Base-by-base conservation (phyloP, 2,888 invertebrate genomes). In the Drosophila mercatorum region DNA sequence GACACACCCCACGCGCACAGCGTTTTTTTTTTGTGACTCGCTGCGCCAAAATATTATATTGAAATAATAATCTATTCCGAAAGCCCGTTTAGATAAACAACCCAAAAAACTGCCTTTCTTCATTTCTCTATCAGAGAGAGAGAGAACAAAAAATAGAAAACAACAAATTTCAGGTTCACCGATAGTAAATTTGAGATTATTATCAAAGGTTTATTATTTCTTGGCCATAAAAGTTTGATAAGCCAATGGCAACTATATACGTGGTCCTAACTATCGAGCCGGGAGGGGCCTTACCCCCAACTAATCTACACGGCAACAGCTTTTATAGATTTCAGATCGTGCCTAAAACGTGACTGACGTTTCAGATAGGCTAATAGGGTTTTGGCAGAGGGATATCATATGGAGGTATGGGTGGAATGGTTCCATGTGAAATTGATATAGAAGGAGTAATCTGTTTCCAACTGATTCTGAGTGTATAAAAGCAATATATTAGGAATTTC, bases 161-260 rank as follows among this genome's bases (percentile, higher is more conserved):
- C 28, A 57, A 47, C 53, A 67, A 67, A 64, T 60, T 64, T 66
- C n/a, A 59, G 68, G 51, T 51, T 36, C 36, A 47, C 8, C 61
- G 84, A 87, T 83, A 83, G 49, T 44, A 41, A 71, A 66, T 71
- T 72, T 66, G 61, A 68, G 81, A 75, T 77, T 81, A 44, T 61
- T 66, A 84, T 86, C 79, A 66, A 46, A 55, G 60, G 60, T 81
- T 79, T 84, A 74, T 81, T 81, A 71, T 87, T 81, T 76, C 68
- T 72, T 68, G 17, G 72, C 57, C 44, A 76, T 58, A 68, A 68
- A 55, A 17, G 28, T 44, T 22, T 12, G 74, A 74, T 68, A 74
- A 61, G 59, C 40, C 56, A 46, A 26, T 60, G 43, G 41, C 56
- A 26, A 46, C 22, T 26, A 55, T 58, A 52, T 52, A 68, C 68